Evolutionary conservation across 2,888 invertebrate species (phyloP), one percentile per base, ranked within the genome.

Genomic region (Drosophila pullipes): DNA sequence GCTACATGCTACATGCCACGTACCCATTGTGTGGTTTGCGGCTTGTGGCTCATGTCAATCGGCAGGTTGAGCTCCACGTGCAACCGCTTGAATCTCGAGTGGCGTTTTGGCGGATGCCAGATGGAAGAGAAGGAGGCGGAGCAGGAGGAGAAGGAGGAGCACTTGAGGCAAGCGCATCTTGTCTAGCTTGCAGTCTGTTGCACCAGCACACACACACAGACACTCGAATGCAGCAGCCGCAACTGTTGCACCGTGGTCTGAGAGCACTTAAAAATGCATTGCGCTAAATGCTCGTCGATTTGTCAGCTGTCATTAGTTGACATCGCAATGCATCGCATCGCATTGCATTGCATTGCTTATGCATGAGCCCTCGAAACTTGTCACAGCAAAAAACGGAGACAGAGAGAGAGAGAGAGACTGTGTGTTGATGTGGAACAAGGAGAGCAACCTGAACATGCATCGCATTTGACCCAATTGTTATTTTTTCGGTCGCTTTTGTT

Each of bases 21-120:
- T 25, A 47, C 9, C 25, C 28, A 47, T 9, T 16, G 16, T 16
- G 9, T 47, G 65, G 50, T 39, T 39, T 39, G 39, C 33, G 52
- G 65, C 65, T 41, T 30, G 61, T 22, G 63, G 63, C 50, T 47
- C 53, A 55, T 74, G 62, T 81, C 64, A 71, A 72, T 74, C 58
- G 62, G 31, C 64, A 57, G 72, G 57, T 61, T 58, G n/a, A 61
- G 70, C 44, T 52, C 52, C 76, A 78, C 66, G 86, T 83, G 87
- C 82, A 71, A 60, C 41, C 72, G 76, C 75, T 86, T 84, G 75
- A 89, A 70, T 89, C 87, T 75, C 84, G 69, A 83, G 89, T 78
- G 76, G 67, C 63, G 69, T 63, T 70, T 72, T 67, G 66, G 79
- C 82, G 88, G 78, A 81, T 78, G 74, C 80, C 16, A 16, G 47